Evolutionary conservation across 2,797 vertebrate species (phyloP), one percentile per base, ranked within the genome.

Genomic region (Malacoctenus gilli): DNA sequence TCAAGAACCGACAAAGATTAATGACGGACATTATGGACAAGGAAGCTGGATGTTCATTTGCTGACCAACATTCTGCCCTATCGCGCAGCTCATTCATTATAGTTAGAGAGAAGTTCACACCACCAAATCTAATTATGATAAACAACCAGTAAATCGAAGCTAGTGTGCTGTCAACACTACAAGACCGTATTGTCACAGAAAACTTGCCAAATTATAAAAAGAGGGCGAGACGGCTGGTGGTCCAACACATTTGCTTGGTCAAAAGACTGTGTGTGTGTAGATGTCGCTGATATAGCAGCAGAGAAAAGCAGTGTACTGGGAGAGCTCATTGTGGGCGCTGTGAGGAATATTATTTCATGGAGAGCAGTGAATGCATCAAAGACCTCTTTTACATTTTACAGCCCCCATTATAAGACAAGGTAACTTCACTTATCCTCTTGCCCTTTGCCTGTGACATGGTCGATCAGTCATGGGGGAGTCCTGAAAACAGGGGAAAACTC

Each of bases 331-430:
- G 30, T 18, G 19, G 73, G 70, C 41, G 48, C 32, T 63, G 42
- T 13, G 40, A 53, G 44, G 47, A 72, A 51, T 58, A 67, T 77
- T 75, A 79, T 82, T 90, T 86, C 77, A 81, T 79, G 59, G 70
- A 61, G 51, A 68, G 72, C 67, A 63, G 67, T 88, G 79, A 86
- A 86, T 68, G 70, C 73, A 85, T 85, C 66, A 75, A 63, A 21
- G 66, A 59, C 65, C 76, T 82, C 55, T 72, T 87, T 85, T 83
- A 86, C 82, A 83, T 90, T 88, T 87, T 84, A 87, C 72, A 73
- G 61, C 67, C 69, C 75, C 70, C 68, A 84, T 89, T 89, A 85
- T 59, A 80, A 56, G 53, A 62, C 72, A 74, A 79, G 54, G 71
- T 55, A 84, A 77, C 77, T 80, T 82, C 56, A 72, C 74, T 81